A percentile compares a stretch with the other conserved stretches of the same genome.
Conservation (phyloP, 1,140 invertebrate genomes). For the Drosophila nigromelanica region DNA sequence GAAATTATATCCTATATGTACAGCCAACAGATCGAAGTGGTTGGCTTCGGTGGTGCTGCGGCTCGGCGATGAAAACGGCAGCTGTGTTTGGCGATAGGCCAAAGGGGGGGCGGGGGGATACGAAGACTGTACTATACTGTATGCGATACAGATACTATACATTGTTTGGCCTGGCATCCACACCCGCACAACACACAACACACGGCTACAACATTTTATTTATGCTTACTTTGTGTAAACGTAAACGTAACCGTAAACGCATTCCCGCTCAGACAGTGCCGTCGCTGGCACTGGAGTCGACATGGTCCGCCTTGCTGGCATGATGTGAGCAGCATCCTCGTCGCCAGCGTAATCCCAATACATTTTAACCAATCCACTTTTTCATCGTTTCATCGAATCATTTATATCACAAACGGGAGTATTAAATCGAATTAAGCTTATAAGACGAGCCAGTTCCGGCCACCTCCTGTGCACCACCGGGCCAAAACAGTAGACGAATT, state of each 20-base stretch:
- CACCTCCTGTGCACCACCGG: background rate
- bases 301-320: constrained; percentile 13
- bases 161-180: constrained; percentile 56
- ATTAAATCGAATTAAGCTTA: constrained; percentile 84
- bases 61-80: constrained; percentile 18
- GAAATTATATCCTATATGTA: constrained; percentile 68
- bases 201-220: constrained; percentile 62
- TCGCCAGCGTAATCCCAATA: constrained; percentile 68
- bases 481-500: constrained; percentile 38
- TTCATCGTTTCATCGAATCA: constrained; percentile 83
- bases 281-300: background rate
- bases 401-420: constrained; percentile 83
- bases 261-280: constrained; percentile 48
- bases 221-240: constrained; percentile 81
- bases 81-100: constrained; percentile 2
- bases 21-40: constrained; percentile 62
- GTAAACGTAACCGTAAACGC: constrained; percentile 60
- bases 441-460: constrained; percentile 56
- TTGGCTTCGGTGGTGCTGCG: constrained; percentile 6
- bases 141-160: constrained; percentile 45
- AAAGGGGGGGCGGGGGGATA: background rate
- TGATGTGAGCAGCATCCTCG: constrained; percentile 30
- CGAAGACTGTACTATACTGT: background rate
- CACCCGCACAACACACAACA: constrained; percentile 26
- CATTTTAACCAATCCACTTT: constrained; percentile 82